A percentile compares a stretch with the other conserved stretches of the same genome.
These are phyloP conservation scores for Pteronura brasiliensis DNA, from an alignment of 2,113 vertebrate genomes.

Conservation along the genomic window DNA sequence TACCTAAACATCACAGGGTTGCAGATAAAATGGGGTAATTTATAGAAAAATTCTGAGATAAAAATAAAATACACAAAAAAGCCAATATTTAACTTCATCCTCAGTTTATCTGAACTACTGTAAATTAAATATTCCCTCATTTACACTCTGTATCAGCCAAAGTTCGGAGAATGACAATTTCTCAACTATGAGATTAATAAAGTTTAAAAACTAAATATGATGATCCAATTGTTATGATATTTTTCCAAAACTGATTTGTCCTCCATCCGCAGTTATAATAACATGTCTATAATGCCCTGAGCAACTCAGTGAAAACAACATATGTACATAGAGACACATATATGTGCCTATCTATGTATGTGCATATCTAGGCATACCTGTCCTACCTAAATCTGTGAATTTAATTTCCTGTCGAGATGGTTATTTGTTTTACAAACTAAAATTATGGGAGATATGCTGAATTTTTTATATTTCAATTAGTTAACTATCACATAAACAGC, in stretches of 20 bases:
- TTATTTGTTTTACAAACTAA: neutral
- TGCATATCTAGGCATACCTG: neutral
- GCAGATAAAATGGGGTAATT: neutral
- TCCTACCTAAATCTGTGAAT: neutral
- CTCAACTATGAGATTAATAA: neutral
- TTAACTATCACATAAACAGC: neutral
- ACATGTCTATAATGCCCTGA: neutral
- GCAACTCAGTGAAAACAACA: neutral
- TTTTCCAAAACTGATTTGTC: neutral
- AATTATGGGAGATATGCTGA: neutral
- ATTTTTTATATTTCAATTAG: neutral
- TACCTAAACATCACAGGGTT: neutral
- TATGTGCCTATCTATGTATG: neutral
- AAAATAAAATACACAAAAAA: neutral
- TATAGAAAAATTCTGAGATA: neutral
- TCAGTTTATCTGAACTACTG: neutral
- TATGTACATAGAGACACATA: neutral
- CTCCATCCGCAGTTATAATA: neutral
- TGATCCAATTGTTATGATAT: neutral
- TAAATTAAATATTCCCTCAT: neutral
- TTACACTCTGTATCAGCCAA: neutral
- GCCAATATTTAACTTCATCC: neutral
- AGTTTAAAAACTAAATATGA: neutral
- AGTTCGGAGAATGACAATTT: neutral
- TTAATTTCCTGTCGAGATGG: neutral